phyloP scores from a whole-genome alignment of 2,797 vertebrate species.

The Anomalospiza imberbis region DNA sequence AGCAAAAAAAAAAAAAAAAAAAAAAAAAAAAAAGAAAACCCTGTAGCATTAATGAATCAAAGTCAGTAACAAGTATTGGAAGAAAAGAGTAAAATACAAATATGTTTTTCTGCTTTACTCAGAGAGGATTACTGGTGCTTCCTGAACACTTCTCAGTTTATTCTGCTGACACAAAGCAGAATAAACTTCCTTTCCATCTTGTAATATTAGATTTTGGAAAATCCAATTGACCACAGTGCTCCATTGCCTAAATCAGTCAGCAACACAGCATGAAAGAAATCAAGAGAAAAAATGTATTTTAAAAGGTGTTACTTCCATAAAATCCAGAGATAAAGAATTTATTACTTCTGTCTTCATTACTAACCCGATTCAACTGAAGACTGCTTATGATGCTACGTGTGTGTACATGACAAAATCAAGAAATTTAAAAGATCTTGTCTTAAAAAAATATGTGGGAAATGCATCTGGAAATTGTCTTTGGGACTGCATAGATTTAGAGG shows the following conservation, averaged over 20 bases:
- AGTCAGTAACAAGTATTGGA: background rate
- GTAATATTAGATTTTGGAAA: conserved; percentile 66
- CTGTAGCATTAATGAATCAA: background rate
- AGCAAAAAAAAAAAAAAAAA: background rate
- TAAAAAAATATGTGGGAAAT: background rate
- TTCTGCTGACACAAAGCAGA: conserved; percentile 46
- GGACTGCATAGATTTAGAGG: background rate
- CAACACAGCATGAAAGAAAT: conserved; percentile 48
- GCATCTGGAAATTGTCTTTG: conserved; percentile 24
- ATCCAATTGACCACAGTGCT: conserved; percentile 60
- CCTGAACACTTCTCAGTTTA: conserved; percentile 46
- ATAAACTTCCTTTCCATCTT: conserved; percentile 52
- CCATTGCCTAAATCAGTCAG: conserved; percentile 57
- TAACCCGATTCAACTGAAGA: conserved; percentile 37
- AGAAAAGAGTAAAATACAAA: conserved; percentile 48
- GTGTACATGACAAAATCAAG: background rate
- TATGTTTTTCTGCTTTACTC: conserved; percentile 19
- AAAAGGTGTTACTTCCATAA: conserved; percentile 62
- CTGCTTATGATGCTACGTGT: background rate
- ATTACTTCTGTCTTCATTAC: conserved; percentile 57
- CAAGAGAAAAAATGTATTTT: conserved; percentile 59
- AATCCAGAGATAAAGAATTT: conserved; percentile 66
- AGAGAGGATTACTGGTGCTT: conserved; percentile 26
- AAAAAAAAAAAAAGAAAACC: background rate
- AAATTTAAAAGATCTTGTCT: background rate